A percentile compares a stretch with the other conserved stretches of the same genome.
Conservation (phyloP, 2,113 vertebrate genomes). For the Aegithalos caudatus region DNA sequence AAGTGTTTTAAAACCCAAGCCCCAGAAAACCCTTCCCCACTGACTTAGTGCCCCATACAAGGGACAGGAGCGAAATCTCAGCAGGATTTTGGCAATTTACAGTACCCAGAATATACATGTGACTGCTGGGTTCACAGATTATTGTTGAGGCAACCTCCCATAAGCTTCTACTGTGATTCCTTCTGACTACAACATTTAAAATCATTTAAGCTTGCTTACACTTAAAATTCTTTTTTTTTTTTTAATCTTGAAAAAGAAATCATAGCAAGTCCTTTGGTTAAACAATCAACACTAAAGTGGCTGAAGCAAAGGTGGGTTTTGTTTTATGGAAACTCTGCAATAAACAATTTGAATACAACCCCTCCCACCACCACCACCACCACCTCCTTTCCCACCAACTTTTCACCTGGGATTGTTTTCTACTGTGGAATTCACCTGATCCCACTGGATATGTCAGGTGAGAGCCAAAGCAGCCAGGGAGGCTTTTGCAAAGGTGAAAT, state of each 20-base stretch:
- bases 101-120: neutral
- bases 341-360: neutral
- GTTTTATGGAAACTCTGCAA: neutral
- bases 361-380: neutral
- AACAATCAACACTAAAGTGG: neutral
- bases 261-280: neutral
- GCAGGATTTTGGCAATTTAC: neutral
- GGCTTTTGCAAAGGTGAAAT: neutral
- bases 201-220: neutral
- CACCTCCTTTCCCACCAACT: rapidly evolving
- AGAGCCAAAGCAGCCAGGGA: neutral
- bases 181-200: neutral
- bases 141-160: neutral
- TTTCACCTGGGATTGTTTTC: neutral
- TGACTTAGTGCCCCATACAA: neutral
- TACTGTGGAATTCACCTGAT: neutral
- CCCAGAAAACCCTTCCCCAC: neutral
- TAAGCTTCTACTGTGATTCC: neutral
- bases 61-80: neutral
- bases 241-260: neutral
- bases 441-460: neutral
- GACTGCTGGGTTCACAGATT: neutral
- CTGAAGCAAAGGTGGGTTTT: neutral
- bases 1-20: neutral
- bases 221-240: neutral